Evolutionary conservation across 2,113 vertebrate species (phyloP).

Genomic region (Pristiophorus japonicus): DNA sequence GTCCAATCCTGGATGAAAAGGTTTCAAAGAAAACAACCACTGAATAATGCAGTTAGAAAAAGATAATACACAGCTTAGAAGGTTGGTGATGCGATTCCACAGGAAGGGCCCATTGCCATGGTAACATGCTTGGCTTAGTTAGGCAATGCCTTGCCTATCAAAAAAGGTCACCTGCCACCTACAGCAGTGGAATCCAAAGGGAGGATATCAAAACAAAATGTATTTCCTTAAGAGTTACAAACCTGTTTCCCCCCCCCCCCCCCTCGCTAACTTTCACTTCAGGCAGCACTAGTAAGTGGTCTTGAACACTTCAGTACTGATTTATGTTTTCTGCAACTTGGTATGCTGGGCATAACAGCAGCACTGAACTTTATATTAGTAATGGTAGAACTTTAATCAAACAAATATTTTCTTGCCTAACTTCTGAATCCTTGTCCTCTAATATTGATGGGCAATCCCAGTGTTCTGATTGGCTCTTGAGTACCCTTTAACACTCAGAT

Average conservation of each 20-base stretch:
- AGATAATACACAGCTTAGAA: background rate
- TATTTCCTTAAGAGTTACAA: background rate
- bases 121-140: background rate
- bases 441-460: background rate
- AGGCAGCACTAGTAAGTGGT: background rate
- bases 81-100: background rate
- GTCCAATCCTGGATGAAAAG: background rate
- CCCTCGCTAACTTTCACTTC: background rate
- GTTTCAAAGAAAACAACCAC: background rate
- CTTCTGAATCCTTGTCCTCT: background rate
- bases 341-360: background rate
- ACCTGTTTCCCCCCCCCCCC: background rate
- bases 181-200: background rate
- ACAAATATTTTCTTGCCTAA: background rate
- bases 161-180: background rate
- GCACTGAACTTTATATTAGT: background rate
- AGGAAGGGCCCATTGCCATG: background rate
- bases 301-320: background rate
- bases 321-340: background rate
- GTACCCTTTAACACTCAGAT: background rate
- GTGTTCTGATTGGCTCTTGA: background rate
- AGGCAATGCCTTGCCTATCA: background rate
- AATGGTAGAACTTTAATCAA: background rate
- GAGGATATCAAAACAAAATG: constrained; percentile 4
- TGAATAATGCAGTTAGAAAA: background rate